Evolutionary conservation across 53 echinoderm and acorn worm genomes (phyloP), one percentile per base, ranked within the genome.

Genomic region (Temnopleurus reevesii): DNA sequence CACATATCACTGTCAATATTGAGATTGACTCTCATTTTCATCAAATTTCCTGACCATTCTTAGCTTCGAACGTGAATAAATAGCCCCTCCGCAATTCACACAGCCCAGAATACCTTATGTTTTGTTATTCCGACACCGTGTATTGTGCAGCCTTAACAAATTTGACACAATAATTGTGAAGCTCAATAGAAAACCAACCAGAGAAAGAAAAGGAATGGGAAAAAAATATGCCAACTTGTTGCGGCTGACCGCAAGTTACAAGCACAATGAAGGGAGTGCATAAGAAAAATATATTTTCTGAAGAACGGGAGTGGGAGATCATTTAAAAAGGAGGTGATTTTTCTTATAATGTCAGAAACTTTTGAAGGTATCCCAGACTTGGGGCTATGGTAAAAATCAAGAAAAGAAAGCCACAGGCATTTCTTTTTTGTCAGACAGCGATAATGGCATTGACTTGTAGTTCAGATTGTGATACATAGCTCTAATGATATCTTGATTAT

Each of bases 1-100:
- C 51, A 79, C 79, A 79, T 49, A 79, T 79, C 46, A 79, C 51
- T 28, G 79, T 79, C 79, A 79, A 79, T 79, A 79, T 79, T 79
- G 24, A 79, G 79, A 12, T 27, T 79, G 49, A 26, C 51, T 49
- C 79, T 47, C 46, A 26, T 49, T 79, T 29, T 51, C 27, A 51
- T 15, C 53, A 51, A 51, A 47, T 46, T 49, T 79, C 49, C 51
- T 46, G 71, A 36, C 71, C 41, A 41, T 17, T 79, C 41, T 41
- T 49, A 29, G 24, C 79, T 15, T 46, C 49, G 49, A 79, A 49
- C 49, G 79, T 49, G 79, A 47, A 49, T 79, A 26, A 79, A 79
- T 79, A 79, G 4, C 76, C 18, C 79, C 79, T 28, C 19, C 71
- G n/a, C n/a, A n/a, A 71, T 71, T 71, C 43, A 23, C 71, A 71